Evolutionary conservation across 1,140 invertebrate species (phyloP), one percentile per base, ranked within the genome.

Genomic region (Arion vulgaris): DNA sequence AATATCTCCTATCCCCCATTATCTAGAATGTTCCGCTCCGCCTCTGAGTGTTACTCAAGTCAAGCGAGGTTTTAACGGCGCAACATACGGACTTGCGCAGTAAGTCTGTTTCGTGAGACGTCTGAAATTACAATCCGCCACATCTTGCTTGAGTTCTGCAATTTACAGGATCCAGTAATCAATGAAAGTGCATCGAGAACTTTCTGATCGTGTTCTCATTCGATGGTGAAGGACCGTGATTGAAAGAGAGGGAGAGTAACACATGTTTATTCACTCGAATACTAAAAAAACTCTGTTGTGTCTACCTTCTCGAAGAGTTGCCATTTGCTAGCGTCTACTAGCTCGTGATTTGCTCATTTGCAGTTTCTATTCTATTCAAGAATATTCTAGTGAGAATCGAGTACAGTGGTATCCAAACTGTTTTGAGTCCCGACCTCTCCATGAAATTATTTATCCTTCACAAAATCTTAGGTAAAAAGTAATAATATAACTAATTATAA

Each of bases 151-250:
- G 34, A 7, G 66, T 69, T 36, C 66, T 28, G n/a, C 39, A 34
- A 32, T 38, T 72, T n/a, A 7, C 7, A 9, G n/a, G 69, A 34
- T 34, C 26, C n/a, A 9, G 69, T 38, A 38, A 38, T 72, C 39
- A 38, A 72, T 41, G 69, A 38, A 34, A 36, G 39, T 72, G 39
- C 57, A 62, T 62, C 57, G 57, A 62, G 57, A 62, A 62, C 57
- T 62, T 62, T 62, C 57, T 62, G 57, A 62, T 62, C 57, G 57
- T 62, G 57, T 23, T 62, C 11, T 5, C 13, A 15, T n/a, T n/a
- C 26, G 5, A 23, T 15, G 26, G 26, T 15, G 26, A 62, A 62
- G 26, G 26, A 13, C n/a, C 57, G 26, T 62, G 57, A 62, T 62
- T 5, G 57, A 62, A n/a, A 15, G 5, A n/a, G 57, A 23, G 26